Percentiles rank a stretch among this genome's conserved stretches.
Evolutionary conservation across 2,113 vertebrate species (phyloP).

Genomic region (Platichthys stellatus): DNA sequence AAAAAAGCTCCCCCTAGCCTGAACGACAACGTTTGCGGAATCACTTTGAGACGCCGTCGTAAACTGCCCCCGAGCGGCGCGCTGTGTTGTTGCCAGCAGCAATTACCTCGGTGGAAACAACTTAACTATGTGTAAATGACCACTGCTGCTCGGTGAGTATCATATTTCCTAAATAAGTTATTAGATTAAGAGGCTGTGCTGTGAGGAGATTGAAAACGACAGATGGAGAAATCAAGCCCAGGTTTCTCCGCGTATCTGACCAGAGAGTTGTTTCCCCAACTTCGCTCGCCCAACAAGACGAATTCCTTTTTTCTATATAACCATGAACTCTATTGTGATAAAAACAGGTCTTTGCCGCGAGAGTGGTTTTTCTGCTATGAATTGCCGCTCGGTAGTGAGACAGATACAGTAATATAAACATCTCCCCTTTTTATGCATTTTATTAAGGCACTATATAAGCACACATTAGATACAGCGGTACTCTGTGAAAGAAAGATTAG

Average conservation of each 20-base stretch:
- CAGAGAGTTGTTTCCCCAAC: slow-evolving; percentile 40
- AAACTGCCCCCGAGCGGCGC: slow-evolving; percentile 50
- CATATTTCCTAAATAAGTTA: slow-evolving; percentile 67
- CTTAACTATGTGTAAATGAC: slow-evolving; percentile 76
- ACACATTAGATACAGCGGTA: slow-evolving; percentile 61
- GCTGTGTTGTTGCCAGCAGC: slow-evolving; percentile 68
- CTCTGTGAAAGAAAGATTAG: slow-evolving; percentile 66
- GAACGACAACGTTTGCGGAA: slow-evolving; percentile 45
- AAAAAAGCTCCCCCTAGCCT: slow-evolving; percentile 30
- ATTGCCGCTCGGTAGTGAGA: slow-evolving; percentile 59
- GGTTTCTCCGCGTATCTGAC: slow-evolving; percentile 44
- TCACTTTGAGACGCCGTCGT: slow-evolving; percentile 48
- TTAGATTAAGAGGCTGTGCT: slow-evolving; percentile 59
- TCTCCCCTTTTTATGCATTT: slow-evolving; percentile 76
- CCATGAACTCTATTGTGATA: slow-evolving; percentile 47
- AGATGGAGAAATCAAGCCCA: slow-evolving; percentile 59
- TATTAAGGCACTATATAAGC: slow-evolving; percentile 71
- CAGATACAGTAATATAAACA: slow-evolving; percentile 72
- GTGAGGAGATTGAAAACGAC: slow-evolving; percentile 62
- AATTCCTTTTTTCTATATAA: slow-evolving; percentile 64
- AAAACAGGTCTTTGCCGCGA: slow-evolving; percentile 53
- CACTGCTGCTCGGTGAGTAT: slow-evolving; percentile 66
- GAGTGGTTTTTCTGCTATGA: slow-evolving; percentile 56
- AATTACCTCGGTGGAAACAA: slow-evolving; percentile 71
- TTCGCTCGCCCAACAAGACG: slow-evolving; percentile 45